Conservation (phyloP, 1,140 invertebrate genomes). For the Antheraea pernyi region DNA sequence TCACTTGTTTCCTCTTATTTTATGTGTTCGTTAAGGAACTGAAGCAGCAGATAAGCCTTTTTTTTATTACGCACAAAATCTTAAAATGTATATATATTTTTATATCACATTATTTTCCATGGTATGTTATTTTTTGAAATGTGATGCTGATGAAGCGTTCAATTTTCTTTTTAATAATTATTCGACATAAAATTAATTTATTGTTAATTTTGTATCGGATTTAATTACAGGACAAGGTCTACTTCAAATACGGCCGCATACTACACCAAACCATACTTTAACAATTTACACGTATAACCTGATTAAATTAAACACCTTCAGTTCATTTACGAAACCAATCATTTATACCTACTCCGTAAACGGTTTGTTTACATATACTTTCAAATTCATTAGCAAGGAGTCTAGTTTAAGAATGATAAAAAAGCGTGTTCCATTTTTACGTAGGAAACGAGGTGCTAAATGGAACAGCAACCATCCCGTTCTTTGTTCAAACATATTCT, state of each 20-base stretch:
- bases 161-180: no score
- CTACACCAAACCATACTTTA: not conserved
- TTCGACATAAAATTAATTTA: no score
- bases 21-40: not conserved
- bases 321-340: not conserved
- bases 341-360: not conserved
- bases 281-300: not conserved
- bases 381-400: not conserved
- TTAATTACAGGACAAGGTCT: not conserved
- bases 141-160: no score
- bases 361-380: not conserved
- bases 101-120: no score
- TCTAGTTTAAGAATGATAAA: not conserved
- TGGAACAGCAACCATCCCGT: constrained; percentile 12
- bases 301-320: not conserved
- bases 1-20: not conserved
- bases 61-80: not conserved
- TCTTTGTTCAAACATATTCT: constrained; percentile 24
- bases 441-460: constrained; percentile 29
- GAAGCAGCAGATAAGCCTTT: not conserved
- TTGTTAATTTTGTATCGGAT: not conserved
- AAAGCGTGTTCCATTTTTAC: not conserved
- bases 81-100: no score
- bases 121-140: no score
- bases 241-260: not conserved